A percentile compares a stretch with the other conserved stretches of the same genome.
phyloP scores from a whole-genome alignment of 1,140 invertebrate genomes.

The Anastrepha ludens region DNA sequence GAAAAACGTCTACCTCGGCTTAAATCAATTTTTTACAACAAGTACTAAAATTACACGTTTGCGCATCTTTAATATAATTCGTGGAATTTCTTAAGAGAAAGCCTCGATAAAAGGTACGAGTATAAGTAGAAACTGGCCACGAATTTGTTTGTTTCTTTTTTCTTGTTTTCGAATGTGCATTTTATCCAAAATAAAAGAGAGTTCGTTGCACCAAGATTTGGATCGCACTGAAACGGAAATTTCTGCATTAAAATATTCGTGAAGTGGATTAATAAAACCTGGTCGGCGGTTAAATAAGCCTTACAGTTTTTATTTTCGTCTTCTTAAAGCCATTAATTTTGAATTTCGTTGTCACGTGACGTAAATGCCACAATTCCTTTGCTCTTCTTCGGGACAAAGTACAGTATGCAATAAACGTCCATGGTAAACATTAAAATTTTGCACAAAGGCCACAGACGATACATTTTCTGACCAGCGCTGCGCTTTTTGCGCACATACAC shows the following conservation, averaged over 20 bases:
- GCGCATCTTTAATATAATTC: not conserved
- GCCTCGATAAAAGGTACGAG: not conserved
- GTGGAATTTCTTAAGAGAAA: conserved; percentile 31
- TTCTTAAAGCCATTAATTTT: conserved; percentile 6
- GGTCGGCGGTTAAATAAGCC: not conserved
- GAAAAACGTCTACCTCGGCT: too few species aligned
- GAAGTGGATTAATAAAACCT: not conserved
- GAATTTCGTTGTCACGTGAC: not conserved
- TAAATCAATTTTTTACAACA: not conserved
- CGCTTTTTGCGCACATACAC: too few species aligned
- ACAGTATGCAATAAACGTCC: not conserved
- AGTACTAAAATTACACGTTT: conserved; percentile 12
- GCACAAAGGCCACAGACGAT: not conserved
- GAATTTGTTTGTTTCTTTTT: not conserved
- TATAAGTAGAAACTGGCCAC: not conserved
- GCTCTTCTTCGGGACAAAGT: not conserved
- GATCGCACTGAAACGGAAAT: not conserved
- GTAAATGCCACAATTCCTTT: conserved; percentile 15
- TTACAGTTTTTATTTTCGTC: not conserved
- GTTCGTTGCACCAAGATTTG: conserved; percentile 50
- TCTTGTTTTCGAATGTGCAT: not conserved
- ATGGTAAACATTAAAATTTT: not conserved
- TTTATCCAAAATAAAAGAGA: conserved; percentile 39
- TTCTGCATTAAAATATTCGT: conserved; percentile 11
- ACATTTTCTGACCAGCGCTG: too few species aligned